Conservation (phyloP, 2,113 vertebrate species). For the Oncorhynchus tshawytscha region DNA sequence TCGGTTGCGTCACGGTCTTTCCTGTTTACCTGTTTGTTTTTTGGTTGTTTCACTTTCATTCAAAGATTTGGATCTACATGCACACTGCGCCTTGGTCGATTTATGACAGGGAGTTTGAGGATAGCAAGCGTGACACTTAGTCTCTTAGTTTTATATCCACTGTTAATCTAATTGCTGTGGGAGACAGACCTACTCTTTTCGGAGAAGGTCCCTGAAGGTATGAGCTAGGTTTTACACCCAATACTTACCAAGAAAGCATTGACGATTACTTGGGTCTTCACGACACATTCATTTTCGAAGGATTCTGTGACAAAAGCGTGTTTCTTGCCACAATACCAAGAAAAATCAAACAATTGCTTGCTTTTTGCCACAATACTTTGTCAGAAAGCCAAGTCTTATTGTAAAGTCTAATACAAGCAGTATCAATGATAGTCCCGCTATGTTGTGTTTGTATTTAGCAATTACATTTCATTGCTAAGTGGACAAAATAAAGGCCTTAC, state of each 20-base stretch:
- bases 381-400: not conserved
- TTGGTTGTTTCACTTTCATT: too few relatives aligned
- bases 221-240: not conserved
- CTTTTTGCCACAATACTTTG: too few relatives aligned
- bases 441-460: constrained; percentile 19
- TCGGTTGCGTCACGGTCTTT: too few relatives aligned
- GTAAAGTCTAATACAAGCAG: constrained; percentile 29
- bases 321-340: too few relatives aligned
- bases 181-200: constrained; percentile 8
- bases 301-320: too few relatives aligned
- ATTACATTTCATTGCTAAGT: constrained; percentile 46
- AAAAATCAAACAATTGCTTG: too few relatives aligned
- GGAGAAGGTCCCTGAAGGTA: constrained; percentile 22
- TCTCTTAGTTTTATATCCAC: not conserved
- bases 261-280: not conserved
- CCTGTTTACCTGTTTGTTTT: too few relatives aligned
- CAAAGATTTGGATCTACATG: too few relatives aligned
- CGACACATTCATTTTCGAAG: too few relatives aligned
- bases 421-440: constrained; percentile 23
- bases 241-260: constrained; percentile 20
- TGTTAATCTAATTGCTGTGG: constrained; percentile 26
- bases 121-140: not conserved
- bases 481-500: constrained; percentile 25
- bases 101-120: too few relatives aligned
- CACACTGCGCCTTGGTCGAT: too few relatives aligned